Conservation (phyloP, 1,140 invertebrate genomes). For the Leucophenga varia region DNA sequence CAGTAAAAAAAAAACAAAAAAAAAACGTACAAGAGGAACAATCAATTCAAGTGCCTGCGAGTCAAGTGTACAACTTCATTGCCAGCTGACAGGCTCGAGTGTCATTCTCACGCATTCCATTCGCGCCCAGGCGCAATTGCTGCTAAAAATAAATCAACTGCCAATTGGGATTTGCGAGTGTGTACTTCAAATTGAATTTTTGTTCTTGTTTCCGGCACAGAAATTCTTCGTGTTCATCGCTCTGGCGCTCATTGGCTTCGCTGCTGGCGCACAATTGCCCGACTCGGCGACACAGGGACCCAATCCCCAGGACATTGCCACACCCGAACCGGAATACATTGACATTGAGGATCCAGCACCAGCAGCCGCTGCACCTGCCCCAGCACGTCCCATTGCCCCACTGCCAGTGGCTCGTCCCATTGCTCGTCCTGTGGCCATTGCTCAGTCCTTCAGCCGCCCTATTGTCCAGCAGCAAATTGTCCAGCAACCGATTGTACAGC, state of each 20-base stretch:
- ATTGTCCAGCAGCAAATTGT: constrained; percentile 26
- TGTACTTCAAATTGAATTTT: no score
- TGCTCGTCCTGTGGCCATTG: constrained; percentile 12
- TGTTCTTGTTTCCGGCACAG: constrained; percentile 24
- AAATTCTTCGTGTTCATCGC: constrained; percentile 47
- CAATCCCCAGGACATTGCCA: constrained; percentile 54
- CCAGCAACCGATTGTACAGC: constrained; percentile 27
- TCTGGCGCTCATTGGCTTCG: constrained; percentile 41
- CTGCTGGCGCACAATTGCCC: constrained; percentile 35
- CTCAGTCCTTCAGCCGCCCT: constrained; percentile 24
- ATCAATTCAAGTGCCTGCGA: no score
- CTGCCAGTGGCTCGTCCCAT: constrained; percentile 1
- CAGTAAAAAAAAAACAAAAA: no score
- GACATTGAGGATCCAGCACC: constrained; percentile 44
- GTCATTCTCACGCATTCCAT: no score
- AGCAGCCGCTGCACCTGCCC: constrained; percentile 1
- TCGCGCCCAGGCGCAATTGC: no score
- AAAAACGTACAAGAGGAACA: no score
- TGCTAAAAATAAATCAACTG: no score
- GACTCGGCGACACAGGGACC: constrained; percentile 53
- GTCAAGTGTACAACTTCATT: no score
- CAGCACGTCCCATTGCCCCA: constrained; percentile 14
- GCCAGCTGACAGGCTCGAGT: no score
- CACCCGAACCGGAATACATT: constrained; percentile 53
- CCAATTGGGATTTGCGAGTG: no score